Conservation (phyloP, 1,140 invertebrate species). For the Magallana ariakensis region DNA sequence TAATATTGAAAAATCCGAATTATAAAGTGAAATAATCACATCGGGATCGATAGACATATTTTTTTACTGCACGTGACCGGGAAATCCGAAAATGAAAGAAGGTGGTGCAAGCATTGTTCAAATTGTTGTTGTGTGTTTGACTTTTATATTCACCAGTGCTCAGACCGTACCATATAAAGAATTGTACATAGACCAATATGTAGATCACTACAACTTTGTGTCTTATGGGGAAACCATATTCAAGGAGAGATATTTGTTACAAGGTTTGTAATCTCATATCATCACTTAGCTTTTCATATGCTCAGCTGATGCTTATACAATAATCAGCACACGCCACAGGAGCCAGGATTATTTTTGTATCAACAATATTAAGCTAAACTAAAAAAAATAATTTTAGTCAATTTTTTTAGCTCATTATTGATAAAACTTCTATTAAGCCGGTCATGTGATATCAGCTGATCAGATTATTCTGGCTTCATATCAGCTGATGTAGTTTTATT, state of each 20-base stretch:
- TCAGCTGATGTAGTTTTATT: too few relatives aligned
- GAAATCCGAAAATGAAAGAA: neutral
- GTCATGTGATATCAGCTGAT: too few relatives aligned
- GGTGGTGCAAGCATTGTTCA: neutral
- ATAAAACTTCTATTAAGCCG: too few relatives aligned
- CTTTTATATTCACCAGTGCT: neutral
- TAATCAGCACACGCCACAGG: too few relatives aligned
- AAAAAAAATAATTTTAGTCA: too few relatives aligned
- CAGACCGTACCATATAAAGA: constrained; percentile 60
- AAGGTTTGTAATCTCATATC: constrained; percentile 60
- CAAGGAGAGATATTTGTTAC: constrained; percentile 69
- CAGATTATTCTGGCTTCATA: too few relatives aligned
- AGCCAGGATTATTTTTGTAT: too few relatives aligned
- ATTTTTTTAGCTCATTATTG: too few relatives aligned
- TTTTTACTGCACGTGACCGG: constrained; percentile 4
- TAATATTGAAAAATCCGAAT: too few relatives aligned
- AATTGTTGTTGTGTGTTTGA: neutral
- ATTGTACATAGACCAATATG: constrained; percentile 66
- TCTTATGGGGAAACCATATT: constrained; percentile 67
- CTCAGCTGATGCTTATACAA: neutral
- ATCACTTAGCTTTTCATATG: neutral
- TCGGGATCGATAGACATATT: neutral
- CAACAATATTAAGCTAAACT: too few relatives aligned
- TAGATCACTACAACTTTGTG: constrained; percentile 74
- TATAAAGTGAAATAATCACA: neutral